Evolutionary conservation across 2,797 vertebrate genomes (phyloP), one percentile per base, ranked within the genome.

Genomic region (Kryptolebias ocellatus): DNA sequence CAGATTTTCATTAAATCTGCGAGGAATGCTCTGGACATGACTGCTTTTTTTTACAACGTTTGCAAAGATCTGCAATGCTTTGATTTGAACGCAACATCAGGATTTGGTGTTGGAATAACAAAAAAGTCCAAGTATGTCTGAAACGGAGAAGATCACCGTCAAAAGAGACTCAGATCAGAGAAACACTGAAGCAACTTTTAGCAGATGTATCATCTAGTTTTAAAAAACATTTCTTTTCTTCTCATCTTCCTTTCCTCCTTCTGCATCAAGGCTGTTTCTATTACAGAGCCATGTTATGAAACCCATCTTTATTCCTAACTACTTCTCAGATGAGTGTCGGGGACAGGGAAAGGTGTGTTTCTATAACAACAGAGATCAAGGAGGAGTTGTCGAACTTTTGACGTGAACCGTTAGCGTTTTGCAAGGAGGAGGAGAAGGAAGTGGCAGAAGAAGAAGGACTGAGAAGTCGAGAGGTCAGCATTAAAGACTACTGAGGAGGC

Each of bases 291-390:
- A 54, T 49, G 72, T 83, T 89, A 85, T 80, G 74, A 90, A 90
- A 85, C 67, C 62, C 57, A 86, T 84, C 78, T 78, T 68, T 83
- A 78, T 84, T 81, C 77, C 83, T 71, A 88, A 86, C 78, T 73
- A 80, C 72, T 79, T 79, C 72, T 65, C 72, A 81, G 83, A 84
- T 87, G 84, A 87, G 76, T 59, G 75, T 46, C 45, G 16, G 67
- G 77, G 63, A 76, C 60, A 72, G 59, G 70, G 44, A 79, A 83
- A 72, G 73, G 64, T 82, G 74, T 52, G 81, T 90, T 88, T 76
- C 88, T 78, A 90, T 91, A 85, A 86, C 86, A 90, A 90, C 88
- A 24, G 18, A 85, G 80, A 78, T 80, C 78, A 76, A 88, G 75
- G 70, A 83, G 76, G 78, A 76, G 45, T 39, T 72, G 67, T 75